These are phyloP conservation scores for Frankliniella intonsa DNA, from an alignment of 2,888 invertebrate genomes.

Conservation along the genomic window DNA sequence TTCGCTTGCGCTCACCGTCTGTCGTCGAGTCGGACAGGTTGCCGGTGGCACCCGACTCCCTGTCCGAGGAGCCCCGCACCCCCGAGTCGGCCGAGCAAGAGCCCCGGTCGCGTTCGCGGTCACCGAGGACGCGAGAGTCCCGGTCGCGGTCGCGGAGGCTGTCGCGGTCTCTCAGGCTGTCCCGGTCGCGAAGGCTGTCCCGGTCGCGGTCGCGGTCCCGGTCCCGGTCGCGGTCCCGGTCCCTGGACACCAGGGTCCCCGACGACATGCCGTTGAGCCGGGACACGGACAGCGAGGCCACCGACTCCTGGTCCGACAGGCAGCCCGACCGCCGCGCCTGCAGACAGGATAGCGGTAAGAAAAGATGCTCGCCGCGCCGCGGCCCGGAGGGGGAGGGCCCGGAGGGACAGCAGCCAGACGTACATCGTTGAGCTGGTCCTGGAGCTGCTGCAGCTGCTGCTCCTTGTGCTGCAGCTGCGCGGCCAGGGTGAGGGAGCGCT, in stretches of 20 bases:
- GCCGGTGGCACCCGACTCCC: constrained; percentile 74
- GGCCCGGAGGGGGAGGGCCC: no score
- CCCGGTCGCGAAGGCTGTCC: constrained; percentile 39
- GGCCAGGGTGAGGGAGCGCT: constrained; percentile 77
- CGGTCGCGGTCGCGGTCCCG: constrained; percentile 39
- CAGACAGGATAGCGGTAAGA: not conserved
- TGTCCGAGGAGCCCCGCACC: constrained; percentile 75
- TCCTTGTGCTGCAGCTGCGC: constrained; percentile 84
- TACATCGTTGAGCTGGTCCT: constrained; percentile 80
- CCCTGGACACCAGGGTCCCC: constrained; percentile 42
- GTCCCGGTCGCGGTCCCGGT: constrained; percentile 42
- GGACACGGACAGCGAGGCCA: constrained; percentile 63
- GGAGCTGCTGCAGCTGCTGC: constrained; percentile 75
- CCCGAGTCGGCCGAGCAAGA: constrained; percentile 85
- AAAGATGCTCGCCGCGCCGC: no score
- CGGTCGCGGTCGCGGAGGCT: constrained; percentile 37
- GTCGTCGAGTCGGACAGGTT: constrained; percentile 75
- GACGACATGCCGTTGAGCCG: constrained; percentile 53
- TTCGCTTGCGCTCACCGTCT: constrained; percentile 54
- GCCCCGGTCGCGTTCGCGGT: constrained; percentile 64
- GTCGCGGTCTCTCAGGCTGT: constrained; percentile 41
- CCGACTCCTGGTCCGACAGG: constrained; percentile 77
- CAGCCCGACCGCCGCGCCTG: constrained; percentile 72
- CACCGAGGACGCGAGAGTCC: constrained; percentile 45
- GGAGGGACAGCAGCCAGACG: constrained; percentile 39